Evolutionary conservation across 2,113 vertebrate species (phyloP), one percentile per base, ranked within the genome.

Genomic region (Trichechus manatus): DNA sequence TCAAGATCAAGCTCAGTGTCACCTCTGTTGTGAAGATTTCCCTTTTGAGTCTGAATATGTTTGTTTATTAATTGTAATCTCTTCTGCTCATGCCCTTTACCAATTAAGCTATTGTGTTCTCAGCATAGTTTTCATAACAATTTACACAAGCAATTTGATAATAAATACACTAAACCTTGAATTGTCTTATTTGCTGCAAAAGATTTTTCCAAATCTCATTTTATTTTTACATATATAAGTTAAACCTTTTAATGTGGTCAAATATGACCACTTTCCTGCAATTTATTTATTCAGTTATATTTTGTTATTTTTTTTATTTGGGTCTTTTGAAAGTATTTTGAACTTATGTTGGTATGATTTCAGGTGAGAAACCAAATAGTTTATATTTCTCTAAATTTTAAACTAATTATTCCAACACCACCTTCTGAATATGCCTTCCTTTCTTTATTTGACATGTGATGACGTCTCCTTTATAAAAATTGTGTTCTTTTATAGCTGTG

Each of bases 371-470:
- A 19, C 19, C 44, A 79, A 31, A 56, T 3, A 1, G 50, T 15
- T 88, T 87, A 72, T 29, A 85, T 39, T 92, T 59, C 25, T 79
- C 53, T 81, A 63, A 74, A 63, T 9, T 75, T 92, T 95, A 15
- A 64, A 94, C 5, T 22, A 81, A 59, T 68, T 75, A 66, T 95
- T 29, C 44, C 25, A 79, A 11, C 42, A 50, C 25, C 47, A 42
- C 36, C 17, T 80, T 44, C n/a, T 85, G 74, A 47, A 47, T 39
- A 13, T 44, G 15, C 59, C 70, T 50, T n/a, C 36, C 63, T 44
- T 78, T 66, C 22, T 85, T 75, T 77, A 36, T 42, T 36, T 78
- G 61, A 33, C 8, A 22, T 20, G 39, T 23, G 20, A 63, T 64
- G 8, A 3, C 22, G 5, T 70, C 42, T 79, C 17, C n/a, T 72